Conservation (phyloP, 1,140 invertebrate species). For the Popillia japonica region DNA sequence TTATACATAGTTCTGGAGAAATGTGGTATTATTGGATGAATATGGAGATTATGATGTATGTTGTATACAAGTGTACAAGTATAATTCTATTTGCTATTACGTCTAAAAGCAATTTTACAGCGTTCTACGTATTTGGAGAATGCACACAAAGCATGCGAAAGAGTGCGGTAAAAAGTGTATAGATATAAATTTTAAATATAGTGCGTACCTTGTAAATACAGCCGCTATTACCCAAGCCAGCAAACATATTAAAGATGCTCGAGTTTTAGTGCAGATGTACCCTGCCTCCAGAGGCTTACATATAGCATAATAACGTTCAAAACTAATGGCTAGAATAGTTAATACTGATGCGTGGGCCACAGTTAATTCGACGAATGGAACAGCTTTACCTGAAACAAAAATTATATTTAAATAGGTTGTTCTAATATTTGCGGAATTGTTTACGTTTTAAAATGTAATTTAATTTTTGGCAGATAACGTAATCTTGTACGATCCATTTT, state of each 20-base stretch:
- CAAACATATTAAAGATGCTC: constrained; percentile 83
- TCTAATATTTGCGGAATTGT: no score
- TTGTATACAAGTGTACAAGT: neutral
- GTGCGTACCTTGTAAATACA: constrained; percentile 81
- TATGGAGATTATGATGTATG: neutral
- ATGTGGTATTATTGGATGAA: neutral
- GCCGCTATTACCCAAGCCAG: constrained; percentile 86
- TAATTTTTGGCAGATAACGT: no score
- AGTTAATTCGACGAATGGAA: constrained; percentile 91
- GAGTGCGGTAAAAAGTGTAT: neutral
- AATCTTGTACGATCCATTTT: no score
- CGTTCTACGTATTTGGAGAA: neutral
- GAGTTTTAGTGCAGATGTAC: constrained; percentile 88
- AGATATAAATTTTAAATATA: no score
- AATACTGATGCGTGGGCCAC: constrained; percentile 93
- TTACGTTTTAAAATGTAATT: no score
- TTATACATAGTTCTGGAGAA: neutral
- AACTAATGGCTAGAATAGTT: constrained; percentile 92
- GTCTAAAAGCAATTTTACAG: neutral
- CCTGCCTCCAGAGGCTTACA: constrained; percentile 90
- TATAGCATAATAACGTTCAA: constrained; percentile 95
- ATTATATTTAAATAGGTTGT: no score
- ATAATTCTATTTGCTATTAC: neutral
- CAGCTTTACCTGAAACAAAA: constrained; percentile 78
- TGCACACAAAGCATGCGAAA: neutral